Evolutionary conservation across 2,888 invertebrate genomes (phyloP), one percentile per base, ranked within the genome.

Genomic region (Cryptus viduatorius): DNA sequence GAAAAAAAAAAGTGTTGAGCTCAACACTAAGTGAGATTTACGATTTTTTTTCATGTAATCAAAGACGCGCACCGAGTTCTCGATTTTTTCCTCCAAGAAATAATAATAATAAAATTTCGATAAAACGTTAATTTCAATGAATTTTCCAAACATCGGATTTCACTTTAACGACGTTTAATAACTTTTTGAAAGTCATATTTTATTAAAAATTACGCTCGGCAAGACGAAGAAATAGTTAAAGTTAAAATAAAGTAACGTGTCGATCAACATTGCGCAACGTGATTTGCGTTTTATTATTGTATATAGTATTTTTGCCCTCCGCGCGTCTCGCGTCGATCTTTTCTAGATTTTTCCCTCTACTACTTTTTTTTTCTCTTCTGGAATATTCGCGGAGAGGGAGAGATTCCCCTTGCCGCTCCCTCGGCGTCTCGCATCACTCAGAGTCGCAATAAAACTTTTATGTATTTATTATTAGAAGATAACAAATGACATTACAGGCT

Each of bases 251-350:
- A 75, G 69, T 85, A 90, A 89, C 89, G 90, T 91, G 90, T 90
- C 90, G 89, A 92, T 92, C 53, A 53, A 82, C 88, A 88, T 93
- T 93, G 91, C 91, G 92, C 91, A 93, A 93, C 90, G 90, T 90
- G 88, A 91, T 93, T 93, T 91, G 92, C 92, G 91, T 92, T 92
- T 92, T 92, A 92, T 92, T 93, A 91, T 91, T 91, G 88, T 90
- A 89, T 89, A 80, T 86, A 87, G 4, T 12, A 4, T 29, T 29
- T 31, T 61, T n/a, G 16, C 85, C 84, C 80, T 83, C 86, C 79
- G 86, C 44, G 29, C 37, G 24, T 44, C 37, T 46, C 48, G n/a
- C 48, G n/a, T 61, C 61, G 5, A 14, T 75, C 59, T 56, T 67
- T 44, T 29, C 67, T 46, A 14, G 56, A 59, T 56, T 75, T 61